Evolutionary conservation across 2,888 invertebrate genomes (phyloP), one percentile per base, ranked within the genome.

Genomic region (Orchesellides sinensis): DNA sequence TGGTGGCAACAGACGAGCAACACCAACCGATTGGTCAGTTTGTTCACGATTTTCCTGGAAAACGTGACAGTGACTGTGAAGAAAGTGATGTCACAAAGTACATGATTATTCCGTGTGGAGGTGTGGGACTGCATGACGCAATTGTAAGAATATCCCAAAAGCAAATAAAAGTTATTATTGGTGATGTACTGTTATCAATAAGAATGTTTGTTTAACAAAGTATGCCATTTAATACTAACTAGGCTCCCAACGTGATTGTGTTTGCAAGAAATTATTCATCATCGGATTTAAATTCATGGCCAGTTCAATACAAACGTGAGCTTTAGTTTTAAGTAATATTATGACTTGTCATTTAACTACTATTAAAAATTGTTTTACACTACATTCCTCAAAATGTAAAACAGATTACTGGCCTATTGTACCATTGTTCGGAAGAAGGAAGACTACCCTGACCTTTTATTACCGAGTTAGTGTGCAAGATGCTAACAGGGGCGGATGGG

Each of bases 51-150:
- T 10, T 29, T 3, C 47, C 59, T 12, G 2, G n/a, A 8, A 2
- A 17, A 32, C 25, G 4, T 19, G 25, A 10, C 17, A 32, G 19
- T 12, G 32, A 32, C 5, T 78, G 78, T 61, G 49, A 61, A 23
- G 17, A 12, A 5, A 47, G 19, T n/a, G 49, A 61, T 25, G 78
- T 61, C 4, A 61, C 78, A 1, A 78, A 63, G 12, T 21, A 78
- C 25, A 78, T 78, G 78, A 35, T 78, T 8, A 69, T 78, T 27
- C 47, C 68, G 0, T 78, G 78, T 21, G 63, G 78, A 0, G 78
- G 69, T 19, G 69, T 52, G 0, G 21, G 54, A 23, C 47, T 25
- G 25, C 25, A 61, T 17, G 78, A 69, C 10, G 35, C 78, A 19
- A 54, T 21, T 0, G 69, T 69, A 32, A 68, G 21, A 47, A 27